Evolutionary conservation across 2,888 invertebrate genomes (phyloP).

Genomic region (Amphipyra berbera): DNA sequence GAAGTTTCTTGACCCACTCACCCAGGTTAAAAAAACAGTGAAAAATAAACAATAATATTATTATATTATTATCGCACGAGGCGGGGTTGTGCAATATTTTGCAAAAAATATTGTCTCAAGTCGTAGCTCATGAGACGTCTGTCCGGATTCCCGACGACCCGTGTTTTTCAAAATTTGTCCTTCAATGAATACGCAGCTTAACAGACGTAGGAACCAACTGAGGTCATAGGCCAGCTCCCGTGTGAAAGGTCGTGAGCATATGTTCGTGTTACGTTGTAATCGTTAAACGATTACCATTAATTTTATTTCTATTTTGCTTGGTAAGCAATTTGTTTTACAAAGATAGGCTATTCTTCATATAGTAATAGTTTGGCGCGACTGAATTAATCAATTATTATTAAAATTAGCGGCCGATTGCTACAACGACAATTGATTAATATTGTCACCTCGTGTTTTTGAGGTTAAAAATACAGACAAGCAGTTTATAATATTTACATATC

Average conservation of each 20-base stretch:
- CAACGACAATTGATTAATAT: neutral
- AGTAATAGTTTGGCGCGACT: conserved; percentile 22
- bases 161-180: neutral
- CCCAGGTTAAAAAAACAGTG: too few relatives aligned
- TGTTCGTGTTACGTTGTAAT: conserved; percentile 42
- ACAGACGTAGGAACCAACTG: conserved; percentile 9
- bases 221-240: conserved; percentile 57
- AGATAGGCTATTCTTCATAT: conserved; percentile 43
- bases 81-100: too few relatives aligned
- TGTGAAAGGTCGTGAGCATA: conserved; percentile 53
- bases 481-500: too few relatives aligned
- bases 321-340: conserved; percentile 45
- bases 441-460: conserved; percentile 6
- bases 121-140: neutral
- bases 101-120: too few relatives aligned
- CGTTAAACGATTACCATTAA: conserved; percentile 55
- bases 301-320: conserved; percentile 44
- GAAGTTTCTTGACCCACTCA: too few relatives aligned
- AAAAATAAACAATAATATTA: too few relatives aligned
- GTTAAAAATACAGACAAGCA: neutral
- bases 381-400: conserved; percentile 32
- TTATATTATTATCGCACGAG: too few relatives aligned
- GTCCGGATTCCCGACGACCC: neutral
- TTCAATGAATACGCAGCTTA: conserved; percentile 4
- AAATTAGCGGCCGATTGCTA: conserved; percentile 4